Base-by-base conservation (phyloP, 2,113 vertebrate genomes). In the Brachyhypopomus occidentalis region DNA sequence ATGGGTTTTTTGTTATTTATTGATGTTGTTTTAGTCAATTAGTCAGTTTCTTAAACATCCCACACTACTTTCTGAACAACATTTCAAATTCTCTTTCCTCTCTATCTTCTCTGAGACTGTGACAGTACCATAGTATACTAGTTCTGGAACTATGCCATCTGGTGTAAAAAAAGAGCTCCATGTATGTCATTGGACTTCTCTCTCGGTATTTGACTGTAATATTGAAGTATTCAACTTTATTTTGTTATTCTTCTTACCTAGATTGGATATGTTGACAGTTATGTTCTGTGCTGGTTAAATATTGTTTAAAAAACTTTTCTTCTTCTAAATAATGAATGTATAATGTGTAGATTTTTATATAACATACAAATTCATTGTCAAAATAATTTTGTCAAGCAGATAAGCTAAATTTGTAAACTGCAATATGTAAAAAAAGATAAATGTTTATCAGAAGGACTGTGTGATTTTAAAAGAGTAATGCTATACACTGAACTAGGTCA, bases 371-470 rank as follows among this genome's bases (percentile, higher is more conserved):
- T 74, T 89, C 88, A 93, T 94, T 93, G 92, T 93, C 85, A 85
- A 92, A 92, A 90, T 91, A 92, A 90, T 92, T 93, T 93, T 94
- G 92, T 93, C 92, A 89, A 92, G 92, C 92, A 93, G 92, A 93
- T 93, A 93, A 92, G 93, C 92, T 94, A 93, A 87, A 94, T 94
- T 94, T 94, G 92, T 93, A 93, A 93, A 92, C 90, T 93, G 93
- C 93, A 92, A 91, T 88, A 91, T 94, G 92, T 94, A 93, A 91
- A 92, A 87, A 85, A 73, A 90, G 88, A 93, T 89, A 91, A 89
- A 90, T 91, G 88, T 88, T 89, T 92, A 92, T 92, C 83, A 89
- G 89, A 88, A 89, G 88, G 89, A 93, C 90, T 89, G 91, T 93
- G 91, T 92, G 92, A 90, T 88, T 91, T 93, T 90, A 62, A 88